These are phyloP conservation scores for Agrotis clavis DNA, from an alignment of 2,888 invertebrate genomes.

Conservation along the genomic window DNA sequence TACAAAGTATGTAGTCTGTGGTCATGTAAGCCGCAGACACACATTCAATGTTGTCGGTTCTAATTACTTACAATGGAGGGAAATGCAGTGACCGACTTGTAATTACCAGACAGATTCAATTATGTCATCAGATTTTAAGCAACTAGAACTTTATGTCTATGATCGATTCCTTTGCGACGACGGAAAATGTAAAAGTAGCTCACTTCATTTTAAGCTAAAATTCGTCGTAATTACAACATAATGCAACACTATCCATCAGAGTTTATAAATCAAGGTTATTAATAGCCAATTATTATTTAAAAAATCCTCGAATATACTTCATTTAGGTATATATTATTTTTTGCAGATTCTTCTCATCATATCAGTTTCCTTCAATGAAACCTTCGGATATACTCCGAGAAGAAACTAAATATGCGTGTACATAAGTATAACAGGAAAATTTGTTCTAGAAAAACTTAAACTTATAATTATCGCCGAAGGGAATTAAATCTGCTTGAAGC, in stretches of 20 bases:
- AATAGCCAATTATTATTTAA: too few relatives aligned
- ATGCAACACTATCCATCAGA: background rate
- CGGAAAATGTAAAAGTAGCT: conserved; percentile 3
- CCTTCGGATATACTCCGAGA: background rate
- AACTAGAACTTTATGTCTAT: conserved; percentile 9
- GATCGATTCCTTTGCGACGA: conserved; percentile 3
- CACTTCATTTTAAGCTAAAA: background rate
- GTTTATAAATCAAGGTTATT: background rate
- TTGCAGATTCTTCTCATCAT: too few relatives aligned
- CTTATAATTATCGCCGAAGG: conserved; percentile 48
- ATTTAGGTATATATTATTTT: too few relatives aligned
- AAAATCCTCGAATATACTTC: too few relatives aligned
- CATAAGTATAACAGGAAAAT: conserved; percentile 42
- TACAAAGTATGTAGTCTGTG: conserved; percentile 4
- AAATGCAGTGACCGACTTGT: conserved; percentile 31
- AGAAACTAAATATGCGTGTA: conserved; percentile 10
- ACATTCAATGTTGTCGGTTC: conserved; percentile 19
- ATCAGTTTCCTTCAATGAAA: too few relatives aligned
- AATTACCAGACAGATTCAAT: conserved; percentile 31
- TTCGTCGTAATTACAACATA: background rate
- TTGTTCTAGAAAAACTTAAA: conserved; percentile 43
- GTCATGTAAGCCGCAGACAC: conserved; percentile 22
- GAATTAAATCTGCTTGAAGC: conserved; percentile 59
- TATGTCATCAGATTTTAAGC: background rate
- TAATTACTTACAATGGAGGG: conserved; percentile 34